Evolutionary conservation across 2,888 invertebrate species (phyloP).

Genomic region (Boloria euphrosyne): DNA sequence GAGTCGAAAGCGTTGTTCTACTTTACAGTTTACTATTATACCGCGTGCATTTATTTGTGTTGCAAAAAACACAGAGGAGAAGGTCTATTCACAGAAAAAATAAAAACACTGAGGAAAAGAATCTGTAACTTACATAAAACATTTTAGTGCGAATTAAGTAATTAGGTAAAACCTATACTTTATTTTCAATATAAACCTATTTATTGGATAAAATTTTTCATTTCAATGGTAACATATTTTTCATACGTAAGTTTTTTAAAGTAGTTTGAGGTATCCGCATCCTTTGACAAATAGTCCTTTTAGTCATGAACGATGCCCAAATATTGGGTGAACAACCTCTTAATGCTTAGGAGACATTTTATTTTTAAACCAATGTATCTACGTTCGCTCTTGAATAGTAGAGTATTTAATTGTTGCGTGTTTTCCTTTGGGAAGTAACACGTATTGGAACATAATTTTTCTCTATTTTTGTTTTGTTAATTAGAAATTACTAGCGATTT

Average conservation of each 20-base stretch:
- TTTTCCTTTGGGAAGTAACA: constrained; percentile 23
- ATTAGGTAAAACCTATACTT: too few relatives aligned
- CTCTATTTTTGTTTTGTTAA: too few relatives aligned
- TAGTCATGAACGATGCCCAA: constrained; percentile 74
- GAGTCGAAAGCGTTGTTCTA: not conserved
- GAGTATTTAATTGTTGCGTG: constrained; percentile 27
- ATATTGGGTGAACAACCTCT: constrained; percentile 80
- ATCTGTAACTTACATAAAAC: too few relatives aligned
- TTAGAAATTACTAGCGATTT: too few relatives aligned
- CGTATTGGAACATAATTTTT: not conserved
- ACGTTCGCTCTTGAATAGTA: constrained; percentile 37
- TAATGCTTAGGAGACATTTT: constrained; percentile 80
- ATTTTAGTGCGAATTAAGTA: too few relatives aligned
- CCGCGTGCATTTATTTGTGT: not conserved
- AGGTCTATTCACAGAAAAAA: too few relatives aligned
- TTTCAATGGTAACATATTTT: too few relatives aligned
- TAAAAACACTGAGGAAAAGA: not conserved
- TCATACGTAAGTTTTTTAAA: constrained; percentile 50
- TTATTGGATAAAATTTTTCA: too few relatives aligned
- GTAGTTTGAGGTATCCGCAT: constrained; percentile 56
- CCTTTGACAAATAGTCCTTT: constrained; percentile 72
- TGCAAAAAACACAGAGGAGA: not conserved
- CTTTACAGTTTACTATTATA: not conserved
- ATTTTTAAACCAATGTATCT: constrained; percentile 67
- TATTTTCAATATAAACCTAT: too few relatives aligned